Base-by-base conservation (phyloP, 2,888 invertebrate genomes). In the Leptopilina syphax region DNA sequence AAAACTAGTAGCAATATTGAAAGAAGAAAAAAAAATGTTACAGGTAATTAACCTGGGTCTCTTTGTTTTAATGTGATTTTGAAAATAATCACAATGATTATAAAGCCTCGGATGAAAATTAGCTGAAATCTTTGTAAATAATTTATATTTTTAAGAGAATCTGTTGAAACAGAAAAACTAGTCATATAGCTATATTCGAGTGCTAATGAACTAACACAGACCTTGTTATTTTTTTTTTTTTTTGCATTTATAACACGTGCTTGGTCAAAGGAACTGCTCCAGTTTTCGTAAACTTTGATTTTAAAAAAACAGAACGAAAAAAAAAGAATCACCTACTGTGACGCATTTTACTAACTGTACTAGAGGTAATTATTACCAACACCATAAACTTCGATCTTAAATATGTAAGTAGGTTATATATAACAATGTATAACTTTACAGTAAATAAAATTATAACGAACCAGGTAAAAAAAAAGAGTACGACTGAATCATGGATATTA, bases 61-160 rank as follows among this genome's bases (percentile, higher is more conserved):
- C 90, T 47, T 47, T 47, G 7, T 90, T 90, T 90, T 87, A 87
- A 90, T 91, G 90, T 91, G 91, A 91, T 90, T 18, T 87, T 76
- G 9, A 47, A 47, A 47, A 47, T 85, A 89, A 89, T 84, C 89
- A 89, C 89, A 88, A 85, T 89, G 88, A 86, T 88, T 88, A 89
- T 34, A 34, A 34, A 90, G 89, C 87, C 88, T 89, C 87, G 87
- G 87, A 87, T 90, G 85, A 89, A 90, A 89, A 79, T 78, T 82
- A 84, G 83, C 70, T 77, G 82, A 89, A 89, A 91, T 90, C 89
- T 87, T 89, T 91, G 91, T 91, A 91, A 89, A 91, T 91, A 91
- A 89, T 91, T 90, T 91, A 91, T 91, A 91, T 91, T 91, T 91
- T 91, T 91, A 91, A 91, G 91, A 90, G 86, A 86, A 89, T 90